Evolutionary conservation across 2,888 invertebrate genomes (phyloP).

Genomic region (Lasioglossum pauxillum): DNA sequence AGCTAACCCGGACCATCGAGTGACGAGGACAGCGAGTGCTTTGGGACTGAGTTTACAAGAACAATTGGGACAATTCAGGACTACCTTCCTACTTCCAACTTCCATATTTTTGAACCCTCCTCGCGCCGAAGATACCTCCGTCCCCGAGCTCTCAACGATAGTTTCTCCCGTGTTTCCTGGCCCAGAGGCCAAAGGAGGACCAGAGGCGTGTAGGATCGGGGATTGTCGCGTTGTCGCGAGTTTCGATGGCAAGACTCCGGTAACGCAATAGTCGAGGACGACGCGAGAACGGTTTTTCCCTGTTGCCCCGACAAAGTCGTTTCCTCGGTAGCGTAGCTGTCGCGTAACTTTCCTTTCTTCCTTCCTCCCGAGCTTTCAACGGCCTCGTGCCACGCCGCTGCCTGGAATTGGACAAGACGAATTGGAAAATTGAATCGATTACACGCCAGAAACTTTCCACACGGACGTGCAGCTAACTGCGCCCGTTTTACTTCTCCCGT

Average conservation of each 20-base stretch:
- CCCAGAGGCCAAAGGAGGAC: not conserved
- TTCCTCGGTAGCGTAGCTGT: slow-evolving; percentile 1
- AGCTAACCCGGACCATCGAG: not conserved
- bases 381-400: not conserved
- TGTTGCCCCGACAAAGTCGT: slow-evolving; percentile 54
- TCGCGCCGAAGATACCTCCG: not conserved
- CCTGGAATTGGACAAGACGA: slow-evolving; percentile 41
- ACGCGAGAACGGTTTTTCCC: slow-evolving; percentile 52
- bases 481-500: not conserved
- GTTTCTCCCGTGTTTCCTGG: not conserved
- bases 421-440: slow-evolving; percentile 50
- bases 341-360: slow-evolving; percentile 48
- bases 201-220: not conserved
- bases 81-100: not conserved
- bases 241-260: slow-evolving; percentile 50
- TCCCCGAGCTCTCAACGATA: not conserved
- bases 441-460: slow-evolving; percentile 3
- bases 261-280: slow-evolving; percentile 57
- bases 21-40: not conserved
- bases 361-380: slow-evolving; percentile 22
- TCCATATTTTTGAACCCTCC: not conserved
- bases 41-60: not conserved
- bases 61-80: not conserved
- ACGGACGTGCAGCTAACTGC: not conserved
- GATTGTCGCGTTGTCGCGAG: slow-evolving; percentile 21